Evolutionary conservation across 2,797 vertebrate species (phyloP), one percentile per base, ranked within the genome.

Genomic region (Coendou prehensilis): DNA sequence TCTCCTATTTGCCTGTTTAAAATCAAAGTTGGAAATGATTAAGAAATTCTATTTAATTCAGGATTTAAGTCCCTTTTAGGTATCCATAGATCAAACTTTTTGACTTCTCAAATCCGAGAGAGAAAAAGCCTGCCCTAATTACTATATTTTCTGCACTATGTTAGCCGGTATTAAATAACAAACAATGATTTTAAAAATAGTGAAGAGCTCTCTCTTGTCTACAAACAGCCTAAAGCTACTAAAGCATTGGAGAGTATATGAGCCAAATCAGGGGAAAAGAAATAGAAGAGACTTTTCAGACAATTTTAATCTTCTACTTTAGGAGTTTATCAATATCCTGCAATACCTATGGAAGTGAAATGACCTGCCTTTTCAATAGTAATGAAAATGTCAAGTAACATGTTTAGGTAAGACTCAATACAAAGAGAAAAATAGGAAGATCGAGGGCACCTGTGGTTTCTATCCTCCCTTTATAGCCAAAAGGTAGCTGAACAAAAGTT

Each of bases 131-230:
- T 89, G 45, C 10, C 56, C 50, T 92, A 67, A 76, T 91, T 61
- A 64, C 73, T 78, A 2, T 61, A 63, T 89, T 90, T 94, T 96
- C 30, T 95, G 28, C 26, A 94, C 37, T 63, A 2, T 83, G 11
- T n/a, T 64, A 67, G 56, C 22, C 84, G 22, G 17, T 85, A 56
- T 87, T 81, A 91, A 93, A 47, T 73, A 92, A 45, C 47, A 92
- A 94, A 67, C 8, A 76, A 18, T 73, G 26, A 11, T 93, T 93
- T 93, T 89, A 80, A 41, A 89, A 92, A 45, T 83, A 75, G 20
- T 11, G 37, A 82, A 73, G 2, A 78, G 75, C 0, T 59, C 0
- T 92, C 30, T 92, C 41, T 89, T 79, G 9, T 89, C 57, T 3
- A 37, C 56, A 78, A 80, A 52, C 2, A 84, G 37, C 37, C 69